Conservation (phyloP, 1,140 invertebrate species). For the Brachionus sp. region DNA sequence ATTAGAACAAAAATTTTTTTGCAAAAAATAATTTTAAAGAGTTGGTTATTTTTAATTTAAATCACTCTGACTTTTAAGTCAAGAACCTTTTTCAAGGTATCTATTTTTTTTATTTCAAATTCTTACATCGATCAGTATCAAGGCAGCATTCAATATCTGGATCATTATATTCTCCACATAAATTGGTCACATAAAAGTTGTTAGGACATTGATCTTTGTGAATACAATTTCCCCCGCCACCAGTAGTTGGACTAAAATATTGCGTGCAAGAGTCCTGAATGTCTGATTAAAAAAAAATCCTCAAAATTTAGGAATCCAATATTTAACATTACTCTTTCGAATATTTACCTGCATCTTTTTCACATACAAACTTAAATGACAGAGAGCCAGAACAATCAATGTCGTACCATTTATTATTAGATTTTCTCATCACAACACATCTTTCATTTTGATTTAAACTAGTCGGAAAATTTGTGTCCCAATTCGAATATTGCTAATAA, state of each 20-base stretch:
- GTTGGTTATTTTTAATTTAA: too few relatives aligned
- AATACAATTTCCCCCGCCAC: conserved; percentile 38
- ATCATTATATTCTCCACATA: conserved; percentile 38
- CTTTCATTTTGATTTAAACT: not conserved
- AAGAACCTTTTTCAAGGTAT: not conserved
- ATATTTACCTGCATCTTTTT: conserved; percentile 24
- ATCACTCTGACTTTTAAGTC: too few relatives aligned
- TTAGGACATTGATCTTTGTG: conserved; percentile 44
- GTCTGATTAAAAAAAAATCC: not conserved
- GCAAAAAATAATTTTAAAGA: too few relatives aligned
- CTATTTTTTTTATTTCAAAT: not conserved
- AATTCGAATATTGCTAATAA: conserved; percentile 42
- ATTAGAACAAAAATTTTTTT: too few relatives aligned
- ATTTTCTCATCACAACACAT: conserved; percentile 17
- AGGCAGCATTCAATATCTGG: conserved; percentile 25
- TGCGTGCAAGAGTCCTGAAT: conserved; percentile 18
- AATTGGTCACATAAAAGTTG: not conserved
- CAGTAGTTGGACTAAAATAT: conserved; percentile 35
- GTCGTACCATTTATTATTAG: conserved; percentile 23
- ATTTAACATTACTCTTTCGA: not conserved
- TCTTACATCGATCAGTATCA: conserved; percentile 25
- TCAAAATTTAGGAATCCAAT: too few relatives aligned
- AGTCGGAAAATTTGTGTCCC: conserved; percentile 24
- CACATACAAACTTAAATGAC: conserved; percentile 26
- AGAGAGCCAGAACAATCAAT: not conserved